These are phyloP conservation scores for Nyctalus aviator DNA, from an alignment of 2,797 vertebrate genomes.

Conservation along the genomic window DNA sequence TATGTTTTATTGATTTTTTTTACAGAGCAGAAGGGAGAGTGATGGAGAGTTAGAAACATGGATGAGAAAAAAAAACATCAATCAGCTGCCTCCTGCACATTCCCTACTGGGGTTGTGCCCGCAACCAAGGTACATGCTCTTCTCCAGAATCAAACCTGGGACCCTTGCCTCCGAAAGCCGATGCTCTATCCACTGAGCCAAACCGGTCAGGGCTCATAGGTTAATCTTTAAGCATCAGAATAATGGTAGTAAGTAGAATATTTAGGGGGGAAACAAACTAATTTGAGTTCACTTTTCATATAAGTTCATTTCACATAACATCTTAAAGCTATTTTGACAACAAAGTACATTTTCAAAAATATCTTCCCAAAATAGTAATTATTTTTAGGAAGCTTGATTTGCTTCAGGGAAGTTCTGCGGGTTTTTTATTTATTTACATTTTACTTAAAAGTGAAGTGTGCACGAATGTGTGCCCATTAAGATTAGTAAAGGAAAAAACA, in stretches of 20 bases:
- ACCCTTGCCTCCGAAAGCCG: too few species aligned
- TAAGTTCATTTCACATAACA: constrained; percentile 48
- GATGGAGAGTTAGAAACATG: too few species aligned
- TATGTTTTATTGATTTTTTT: too few species aligned
- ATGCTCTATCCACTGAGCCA: too few species aligned
- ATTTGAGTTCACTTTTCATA: not conserved
- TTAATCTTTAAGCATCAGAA: not conserved
- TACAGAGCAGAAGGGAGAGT: too few species aligned
- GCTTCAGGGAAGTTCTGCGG: not conserved
- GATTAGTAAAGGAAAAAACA: not conserved
- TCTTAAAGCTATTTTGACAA: constrained; percentile 32
- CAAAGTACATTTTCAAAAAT: not conserved
- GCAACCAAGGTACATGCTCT: too few species aligned
- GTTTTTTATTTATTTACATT: not conserved
- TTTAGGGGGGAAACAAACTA: not conserved
- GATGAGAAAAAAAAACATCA: too few species aligned
- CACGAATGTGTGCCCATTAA: not conserved
- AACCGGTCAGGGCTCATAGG: not conserved
- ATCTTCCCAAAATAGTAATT: not conserved
- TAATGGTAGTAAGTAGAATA: not conserved
- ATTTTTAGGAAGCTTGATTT: not conserved
- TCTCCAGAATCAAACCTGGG: too few species aligned
- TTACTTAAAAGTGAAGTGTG: not conserved
- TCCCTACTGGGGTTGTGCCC: too few species aligned
- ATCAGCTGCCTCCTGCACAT: too few species aligned